These are phyloP conservation scores for Lemur catta DNA, from an alignment of 2,797 vertebrate genomes.

Conservation along the genomic window DNA sequence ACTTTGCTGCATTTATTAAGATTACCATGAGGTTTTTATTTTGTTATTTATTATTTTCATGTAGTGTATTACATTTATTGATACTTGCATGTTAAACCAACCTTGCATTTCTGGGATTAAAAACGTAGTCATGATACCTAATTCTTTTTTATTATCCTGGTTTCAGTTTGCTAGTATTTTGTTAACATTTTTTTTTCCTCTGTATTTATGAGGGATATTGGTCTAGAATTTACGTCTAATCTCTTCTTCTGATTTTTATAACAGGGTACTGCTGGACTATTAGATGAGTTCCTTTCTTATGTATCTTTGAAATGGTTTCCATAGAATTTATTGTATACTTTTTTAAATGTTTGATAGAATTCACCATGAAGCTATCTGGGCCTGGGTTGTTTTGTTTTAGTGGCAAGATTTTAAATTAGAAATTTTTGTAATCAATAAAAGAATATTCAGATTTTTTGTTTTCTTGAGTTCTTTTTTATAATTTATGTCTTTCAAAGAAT, in stretches of 20 bases:
- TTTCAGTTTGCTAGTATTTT: background rate
- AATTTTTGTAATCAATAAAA: conserved; percentile 1
- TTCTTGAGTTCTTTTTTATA: background rate
- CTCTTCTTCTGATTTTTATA: background rate
- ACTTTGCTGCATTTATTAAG: background rate
- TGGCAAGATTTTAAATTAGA: background rate
- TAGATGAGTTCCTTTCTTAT: background rate
- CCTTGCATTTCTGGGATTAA: background rate
- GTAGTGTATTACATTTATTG: background rate
- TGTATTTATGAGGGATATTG: background rate
- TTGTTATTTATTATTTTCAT: background rate
- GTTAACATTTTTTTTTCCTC: background rate
- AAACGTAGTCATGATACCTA: background rate
- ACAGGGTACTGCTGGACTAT: background rate
- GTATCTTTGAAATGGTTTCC: background rate
- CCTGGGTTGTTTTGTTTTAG: background rate
- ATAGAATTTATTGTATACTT: background rate
- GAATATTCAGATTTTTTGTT: background rate
- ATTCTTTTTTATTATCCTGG: background rate
- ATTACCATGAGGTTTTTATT: background rate
- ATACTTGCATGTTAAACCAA: background rate
- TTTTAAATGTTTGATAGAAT: background rate
- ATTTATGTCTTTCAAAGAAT: background rate
- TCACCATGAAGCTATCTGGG: background rate
- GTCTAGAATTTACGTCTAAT: background rate